Evolutionary conservation across 2,888 invertebrate genomes (phyloP).

Genomic region (Steinernema scapterisci): DNA sequence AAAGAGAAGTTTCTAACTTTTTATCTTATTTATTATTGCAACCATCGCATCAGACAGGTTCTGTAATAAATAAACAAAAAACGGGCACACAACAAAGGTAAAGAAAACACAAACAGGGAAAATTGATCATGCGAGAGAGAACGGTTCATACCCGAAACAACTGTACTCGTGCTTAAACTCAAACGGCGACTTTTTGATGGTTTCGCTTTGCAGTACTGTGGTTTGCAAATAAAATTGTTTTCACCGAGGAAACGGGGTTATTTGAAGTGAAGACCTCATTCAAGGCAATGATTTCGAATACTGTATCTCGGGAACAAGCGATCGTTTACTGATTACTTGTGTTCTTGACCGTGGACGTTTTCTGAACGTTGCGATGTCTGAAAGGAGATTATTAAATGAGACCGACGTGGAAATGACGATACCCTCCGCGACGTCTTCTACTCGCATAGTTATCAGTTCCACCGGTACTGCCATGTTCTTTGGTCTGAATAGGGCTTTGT

Average conservation of each 20-base stretch:
- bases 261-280: too few relatives aligned
- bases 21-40: neutral
- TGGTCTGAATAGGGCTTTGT: neutral
- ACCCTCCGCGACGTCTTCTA: neutral
- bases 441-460: neutral
- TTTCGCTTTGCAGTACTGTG: neutral
- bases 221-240: too few relatives aligned
- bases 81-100: neutral
- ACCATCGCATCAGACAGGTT: neutral
- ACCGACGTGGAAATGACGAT: neutral
- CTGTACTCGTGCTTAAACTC: neutral
- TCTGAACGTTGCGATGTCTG: neutral
- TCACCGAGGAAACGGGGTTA: too few relatives aligned
- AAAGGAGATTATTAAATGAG: neutral
- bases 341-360: neutral
- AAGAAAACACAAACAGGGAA: neutral
- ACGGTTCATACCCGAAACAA: conserved; percentile 11
- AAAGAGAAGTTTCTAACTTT: too few relatives aligned
- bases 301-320: too few relatives aligned
- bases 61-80: neutral
- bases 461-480: neutral
- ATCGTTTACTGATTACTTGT: too few relatives aligned
- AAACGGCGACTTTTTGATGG: neutral
- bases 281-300: too few relatives aligned
- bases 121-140: neutral